Base-by-base conservation (phyloP, 2,113 vertebrate genomes). In the Nymphicus hollandicus region DNA sequence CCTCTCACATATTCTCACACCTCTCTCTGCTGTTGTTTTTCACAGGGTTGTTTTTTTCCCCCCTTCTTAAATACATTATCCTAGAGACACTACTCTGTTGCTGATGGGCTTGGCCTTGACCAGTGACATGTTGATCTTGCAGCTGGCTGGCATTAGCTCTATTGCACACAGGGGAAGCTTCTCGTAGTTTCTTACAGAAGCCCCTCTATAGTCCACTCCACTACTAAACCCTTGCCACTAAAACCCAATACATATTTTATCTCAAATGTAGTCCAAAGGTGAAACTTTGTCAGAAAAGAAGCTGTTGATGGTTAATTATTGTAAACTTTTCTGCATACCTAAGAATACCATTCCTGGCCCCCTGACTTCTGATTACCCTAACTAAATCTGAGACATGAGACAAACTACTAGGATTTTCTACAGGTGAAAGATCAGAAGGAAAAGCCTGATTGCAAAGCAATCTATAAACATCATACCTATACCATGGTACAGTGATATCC, bases 1-100 rank as follows among this genome's bases (percentile, higher is more conserved):
- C 61, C 17, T 49, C 8, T 86, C 27, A 29, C 37, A 33, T 43
- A 37, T n/a, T 49, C 47, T 69, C 25, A 20, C 23, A 49, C 18
- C 18, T 49, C 35, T 55, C 15, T 63, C 55, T 56, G 20, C 9
- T 76, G 47, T 24, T 43, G 29, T 55, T 23, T 55, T 86, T 9
- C 0, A 1, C 35, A 69, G n/a, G 23, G 13, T 1, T 3, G 1
- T 0, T 0, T 69, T 41, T 53, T 69, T 63, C 8, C 12, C 35
- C 53, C 31, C 19, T 33, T 56, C 55, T 56, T 56, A 56, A 56
- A n/a, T 56, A 56, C 31, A 56, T 33, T 56, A 56, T n/a, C 55
- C 29, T 31, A 56, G 19, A 33, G 55, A 31, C 18, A 56, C 19
- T 56, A 20, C 19, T 56, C 23, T 28, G 3, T 17, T 18, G 17